A percentile compares a stretch with the other conserved stretches of the same genome.
Evolutionary conservation across 2,888 invertebrate species (phyloP).

Genomic region (Diplolepis rosae): DNA sequence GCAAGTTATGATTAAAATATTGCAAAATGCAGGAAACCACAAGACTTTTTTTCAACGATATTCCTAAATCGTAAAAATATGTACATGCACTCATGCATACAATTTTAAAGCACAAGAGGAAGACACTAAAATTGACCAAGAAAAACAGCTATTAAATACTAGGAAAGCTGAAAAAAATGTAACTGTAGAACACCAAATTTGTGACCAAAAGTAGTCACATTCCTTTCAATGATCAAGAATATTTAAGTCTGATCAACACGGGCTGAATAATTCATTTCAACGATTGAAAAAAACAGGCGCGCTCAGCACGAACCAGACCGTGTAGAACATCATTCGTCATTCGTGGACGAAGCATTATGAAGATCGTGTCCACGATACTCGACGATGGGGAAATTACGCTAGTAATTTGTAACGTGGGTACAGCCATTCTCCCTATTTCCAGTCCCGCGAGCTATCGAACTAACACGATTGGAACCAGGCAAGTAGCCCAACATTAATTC

Average conservation of each 20-base stretch:
- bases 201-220: conserved; percentile 18
- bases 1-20: conserved; percentile 25
- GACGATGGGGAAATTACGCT: conserved; percentile 53
- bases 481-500: conserved; percentile 43
- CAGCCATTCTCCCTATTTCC: conserved; percentile 31
- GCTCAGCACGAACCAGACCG: conserved; percentile 43
- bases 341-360: conserved; percentile 46
- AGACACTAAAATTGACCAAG: conserved; percentile 16
- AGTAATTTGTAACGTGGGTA: conserved; percentile 52
- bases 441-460: conserved; percentile 33
- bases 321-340: conserved; percentile 46
- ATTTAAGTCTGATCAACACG: conserved; percentile 30
- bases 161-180: background rate
- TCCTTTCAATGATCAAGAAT: conserved; percentile 38
- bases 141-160: background rate
- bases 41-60: background rate
- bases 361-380: conserved; percentile 48
- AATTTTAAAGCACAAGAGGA: conserved; percentile 35
- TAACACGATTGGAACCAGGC: conserved; percentile 24
- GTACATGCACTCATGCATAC: conserved; percentile 63
- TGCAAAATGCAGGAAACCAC: background rate
- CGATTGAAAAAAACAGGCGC: conserved; percentile 38
- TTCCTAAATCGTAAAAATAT: conserved; percentile 37
- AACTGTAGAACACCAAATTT: conserved; percentile 29
- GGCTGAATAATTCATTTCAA: conserved; percentile 41